Evolutionary conservation across 2,888 invertebrate genomes (phyloP), one percentile per base, ranked within the genome.

Genomic region (Unio pictorum): DNA sequence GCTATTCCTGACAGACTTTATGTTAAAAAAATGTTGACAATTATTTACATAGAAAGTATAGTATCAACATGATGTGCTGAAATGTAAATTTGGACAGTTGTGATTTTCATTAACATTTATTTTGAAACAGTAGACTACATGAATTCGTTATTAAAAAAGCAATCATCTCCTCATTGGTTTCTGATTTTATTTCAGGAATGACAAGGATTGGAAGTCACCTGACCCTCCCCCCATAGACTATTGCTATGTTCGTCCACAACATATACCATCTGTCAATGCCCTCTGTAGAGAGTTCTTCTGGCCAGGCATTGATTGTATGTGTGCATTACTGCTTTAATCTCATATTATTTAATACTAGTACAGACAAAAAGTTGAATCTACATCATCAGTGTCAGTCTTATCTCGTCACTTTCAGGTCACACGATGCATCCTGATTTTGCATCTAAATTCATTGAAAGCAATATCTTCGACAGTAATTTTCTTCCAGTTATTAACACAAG

Each of bases 291-390:
- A 94, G 84, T 94, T 94, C 90, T 97, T 97, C 91, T 97, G 97
- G 97, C 95, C 96, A 3, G 96, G 96, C 63, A 95, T 97, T 74
- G 96, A 97, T 90, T 91, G 96, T 96, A 91, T 93, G 94, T 82
- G 58, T 30, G 63, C 20, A 4, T 61, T 26, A 45, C 23, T 61
- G 18, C 54, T 23, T 67, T 61, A 23, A 23, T 45, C 23, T 28
- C n/a, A 28, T 5, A 18, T 20, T 65, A 57, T 20, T 66, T 8
- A 28, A 23, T 62, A 30, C 34, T 8, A 20, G 61, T 28, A 61
- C 18, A 30, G 61, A 30, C 30, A 30, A 26, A 61, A 61, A 28
- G 30, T 61, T 45, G 7, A 45, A 45, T 45, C 11, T 45, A 45
- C 34, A 45, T 1, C 34, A 45, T 45, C 8, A 45, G 34, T 45